Percentiles rank a stretch among this genome's conserved stretches.
Conservation (phyloP, 2,888 invertebrate genomes). For the Drosophila buzzatii region DNA sequence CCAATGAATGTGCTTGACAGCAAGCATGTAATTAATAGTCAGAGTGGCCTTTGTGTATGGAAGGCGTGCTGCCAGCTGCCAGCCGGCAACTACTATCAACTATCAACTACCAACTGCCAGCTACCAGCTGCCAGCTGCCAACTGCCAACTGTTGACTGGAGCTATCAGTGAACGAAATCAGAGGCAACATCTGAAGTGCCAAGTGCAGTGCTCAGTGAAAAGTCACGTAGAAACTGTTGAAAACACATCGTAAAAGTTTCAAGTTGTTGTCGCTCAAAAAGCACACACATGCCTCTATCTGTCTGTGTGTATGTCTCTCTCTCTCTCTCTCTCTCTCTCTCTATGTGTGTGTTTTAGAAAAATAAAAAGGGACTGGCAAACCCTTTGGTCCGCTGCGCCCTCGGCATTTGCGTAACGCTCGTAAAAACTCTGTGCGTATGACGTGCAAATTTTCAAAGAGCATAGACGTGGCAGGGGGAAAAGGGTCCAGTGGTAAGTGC, state of each 20-base stretch:
- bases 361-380: conserved; percentile 49
- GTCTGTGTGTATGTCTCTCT: not conserved
- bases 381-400: conserved; percentile 10
- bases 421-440: conserved; percentile 70
- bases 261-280: conserved; percentile 35
- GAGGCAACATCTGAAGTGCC: conserved; percentile 50
- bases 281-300: not conserved
- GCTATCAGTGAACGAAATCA: conserved; percentile 46
- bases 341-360: not conserved
- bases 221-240: conserved; percentile 77
- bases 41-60: conserved; percentile 21
- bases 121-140: not conserved
- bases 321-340: not conserved
- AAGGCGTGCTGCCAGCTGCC: not conserved
- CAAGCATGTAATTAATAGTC: conserved; percentile 65
- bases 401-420: conserved; percentile 49
- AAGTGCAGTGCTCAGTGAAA: conserved; percentile 65
- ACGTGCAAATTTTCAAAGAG: conserved; percentile 72
- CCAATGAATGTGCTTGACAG: conserved; percentile 40
- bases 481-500: conserved; percentile 45
- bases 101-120: not conserved
- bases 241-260: conserved; percentile 74
- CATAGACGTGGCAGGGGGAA: conserved; percentile 16
- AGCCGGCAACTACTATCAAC: not conserved
- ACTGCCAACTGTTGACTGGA: conserved; percentile 73